Evolutionary conservation across 2,797 vertebrate species (phyloP).

Genomic region (Tachyglossus aculeatus): DNA sequence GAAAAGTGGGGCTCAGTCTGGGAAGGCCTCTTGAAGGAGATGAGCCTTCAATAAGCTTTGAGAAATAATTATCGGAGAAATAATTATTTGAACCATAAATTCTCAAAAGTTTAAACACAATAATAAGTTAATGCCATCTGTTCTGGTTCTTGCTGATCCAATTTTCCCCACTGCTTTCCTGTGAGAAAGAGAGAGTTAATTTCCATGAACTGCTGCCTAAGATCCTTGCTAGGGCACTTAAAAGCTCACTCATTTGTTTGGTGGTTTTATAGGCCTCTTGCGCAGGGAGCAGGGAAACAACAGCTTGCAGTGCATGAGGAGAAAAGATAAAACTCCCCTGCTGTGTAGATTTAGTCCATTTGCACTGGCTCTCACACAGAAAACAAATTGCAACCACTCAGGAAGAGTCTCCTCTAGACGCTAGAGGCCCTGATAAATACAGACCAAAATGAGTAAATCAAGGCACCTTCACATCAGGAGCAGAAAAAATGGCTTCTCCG

Average conservation of each 20-base stretch:
- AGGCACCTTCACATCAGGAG: slow-evolving; percentile 76
- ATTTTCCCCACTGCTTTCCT: slow-evolving; percentile 29
- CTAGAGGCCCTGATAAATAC: slow-evolving; percentile 74
- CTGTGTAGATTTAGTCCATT: slow-evolving; percentile 77
- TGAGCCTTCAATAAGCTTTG: too few relatives aligned
- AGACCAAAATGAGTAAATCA: slow-evolving; percentile 78
- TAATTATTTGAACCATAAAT: too few relatives aligned
- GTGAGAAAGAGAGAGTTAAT: slow-evolving; percentile 62
- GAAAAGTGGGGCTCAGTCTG: too few relatives aligned
- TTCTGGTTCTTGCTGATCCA: slow-evolving; percentile 47
- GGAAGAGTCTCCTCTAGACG: slow-evolving; percentile 73
- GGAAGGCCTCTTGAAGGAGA: too few relatives aligned
- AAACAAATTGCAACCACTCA: slow-evolving; percentile 77
- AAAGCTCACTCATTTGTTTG: slow-evolving; percentile 69
- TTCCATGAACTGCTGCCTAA: slow-evolving; percentile 64
- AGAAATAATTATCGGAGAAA: slow-evolving; percentile 47
- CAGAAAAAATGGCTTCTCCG: slow-evolving; percentile 69
- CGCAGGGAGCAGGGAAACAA: slow-evolving; percentile 71
- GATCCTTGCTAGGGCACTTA: slow-evolving; percentile 72
- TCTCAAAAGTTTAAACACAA: slow-evolving; percentile 63
- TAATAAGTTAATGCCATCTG: slow-evolving; percentile 64
- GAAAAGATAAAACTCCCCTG: slow-evolving; percentile 73
- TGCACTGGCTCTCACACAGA: slow-evolving; percentile 74
- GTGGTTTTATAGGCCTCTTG: slow-evolving; percentile 75
- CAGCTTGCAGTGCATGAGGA: slow-evolving; percentile 70